Base-by-base conservation (phyloP, 2,888 invertebrate species). In the Kuschelorhynchus macadamiae region DNA sequence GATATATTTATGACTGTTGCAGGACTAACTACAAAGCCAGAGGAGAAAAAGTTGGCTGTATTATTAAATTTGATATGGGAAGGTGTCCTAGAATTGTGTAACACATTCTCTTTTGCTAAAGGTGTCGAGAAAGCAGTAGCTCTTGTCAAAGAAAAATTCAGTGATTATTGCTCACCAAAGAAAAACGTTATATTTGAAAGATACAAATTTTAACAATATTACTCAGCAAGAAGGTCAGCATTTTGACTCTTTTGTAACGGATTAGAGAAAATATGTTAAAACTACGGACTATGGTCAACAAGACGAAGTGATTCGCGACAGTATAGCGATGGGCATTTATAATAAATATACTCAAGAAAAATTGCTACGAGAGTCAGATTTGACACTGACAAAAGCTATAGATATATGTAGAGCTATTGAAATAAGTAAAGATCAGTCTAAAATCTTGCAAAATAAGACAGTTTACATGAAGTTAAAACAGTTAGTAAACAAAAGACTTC, bases 221-320 rank as follows among this genome's bases (percentile, higher is more conserved):
- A 49, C 46, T 3, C 77, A 78, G 61, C 65, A 62, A 47, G 74
- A 75, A 52, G 73, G 72, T 11, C 75, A 77, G 65, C 49, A 53
- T 9, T 77, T 78, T 63, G 76, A 77, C 47, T 68, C 61, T 25
- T 79, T 77, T 66, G 50, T 76, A 20, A 72, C 73, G 1, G 75
- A 78, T 36, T 44, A 77, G 39, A 76, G 70, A 66, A 74, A 74
- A 56, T 63, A 75, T 18, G 72, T 73, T 7, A 74, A 77, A 68
- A 67, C 65, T 5, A 76, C 75, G 46, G 74, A 72, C 16, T 77
- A 75, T 68, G 30, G 30, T 14, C 61, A 76, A 18, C 62, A 63
- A 50, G 73, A 75, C 49, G 71, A 71, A n/a, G 70, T 77, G 59
- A 25, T 78, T 11, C 56, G 74, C 64, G 75, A 76, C 41, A 53